Base-by-base conservation (phyloP, 1,140 invertebrate species). In the Melanaphis sacchari region DNA sequence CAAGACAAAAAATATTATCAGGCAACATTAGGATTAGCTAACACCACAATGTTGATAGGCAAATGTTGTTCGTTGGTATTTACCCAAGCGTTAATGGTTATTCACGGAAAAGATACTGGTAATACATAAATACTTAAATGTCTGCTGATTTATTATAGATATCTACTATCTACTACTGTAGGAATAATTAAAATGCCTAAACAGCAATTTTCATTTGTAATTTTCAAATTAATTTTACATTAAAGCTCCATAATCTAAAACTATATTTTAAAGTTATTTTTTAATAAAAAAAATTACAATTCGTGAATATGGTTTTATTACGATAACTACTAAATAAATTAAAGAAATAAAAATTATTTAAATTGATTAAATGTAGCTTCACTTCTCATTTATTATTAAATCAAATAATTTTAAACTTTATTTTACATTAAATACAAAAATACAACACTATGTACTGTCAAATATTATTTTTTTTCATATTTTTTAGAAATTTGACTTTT, bases 1-100 rank as follows among this genome's bases (percentile, higher is more conserved):
- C 87, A 93, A 43, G 96, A 97, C 92, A 96, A 96, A 94, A 95
- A 96, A 46, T 96, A 97, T 94, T 98, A 98, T 95, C 97, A 98
- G 94, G 96, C 96, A 93, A 97, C 98, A 4, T 97, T 98, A 0
- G 97, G 97, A 11, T 46, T 90, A 24, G 93, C 88, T 24, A 66
- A 88, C 6, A 82, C 93, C 15, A 59, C 87, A 26, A 22, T 93
- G 87, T 82, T 93, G 38, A 9, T 82, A 36, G 88, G 93, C 22
- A 93, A 93, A 82, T 87, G 90, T 81, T 82, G 87, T n/a, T 76
- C 54, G 21, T 76, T 43, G 1, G 38, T 84, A 36, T 46, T 93
- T 6, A 88, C 93, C 6, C 93, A 90, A 18, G 54, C 36, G 1
- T 38, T 93, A 9, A 21, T 92, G 31, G 26, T 38, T 38, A n/a